phyloP scores from a whole-genome alignment of 2,888 invertebrate species.

The Drosophila setosimentum region DNA sequence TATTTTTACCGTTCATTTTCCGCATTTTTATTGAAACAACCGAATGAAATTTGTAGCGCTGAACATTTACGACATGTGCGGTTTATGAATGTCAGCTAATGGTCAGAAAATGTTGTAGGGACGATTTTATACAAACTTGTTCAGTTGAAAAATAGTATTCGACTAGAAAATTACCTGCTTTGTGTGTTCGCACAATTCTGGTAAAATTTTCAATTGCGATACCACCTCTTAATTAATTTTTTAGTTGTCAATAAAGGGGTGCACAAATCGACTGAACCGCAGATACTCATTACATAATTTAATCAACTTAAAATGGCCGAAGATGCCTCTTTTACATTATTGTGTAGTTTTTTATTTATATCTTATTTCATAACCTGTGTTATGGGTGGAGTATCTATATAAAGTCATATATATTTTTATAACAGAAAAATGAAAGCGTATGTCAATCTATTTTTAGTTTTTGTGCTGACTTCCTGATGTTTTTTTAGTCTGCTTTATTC shows the following conservation, averaged over 20 bases:
- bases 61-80: conserved; percentile 55
- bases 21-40: conserved; percentile 11
- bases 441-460: conserved; percentile 16
- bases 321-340: background rate
- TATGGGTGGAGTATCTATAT: background rate
- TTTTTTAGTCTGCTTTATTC: conserved; percentile 12
- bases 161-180: background rate
- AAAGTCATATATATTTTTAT: background rate
- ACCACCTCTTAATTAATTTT: background rate
- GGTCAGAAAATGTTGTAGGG: background rate
- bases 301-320: background rate
- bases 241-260: background rate
- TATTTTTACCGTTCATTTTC: background rate
- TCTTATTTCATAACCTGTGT: background rate
- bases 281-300: background rate
- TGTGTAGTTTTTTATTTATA: background rate
- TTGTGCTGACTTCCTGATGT: conserved; percentile 9
- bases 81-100: conserved; percentile 56
- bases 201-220: background rate
- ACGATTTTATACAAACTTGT: background rate
- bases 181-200: background rate
- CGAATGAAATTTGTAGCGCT: conserved; percentile 21
- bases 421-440: conserved; percentile 4
- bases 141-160: background rate
- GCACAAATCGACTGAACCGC: background rate